These are phyloP conservation scores for Colletes gigas DNA, from an alignment of 1,140 invertebrate species.

Conservation along the genomic window DNA sequence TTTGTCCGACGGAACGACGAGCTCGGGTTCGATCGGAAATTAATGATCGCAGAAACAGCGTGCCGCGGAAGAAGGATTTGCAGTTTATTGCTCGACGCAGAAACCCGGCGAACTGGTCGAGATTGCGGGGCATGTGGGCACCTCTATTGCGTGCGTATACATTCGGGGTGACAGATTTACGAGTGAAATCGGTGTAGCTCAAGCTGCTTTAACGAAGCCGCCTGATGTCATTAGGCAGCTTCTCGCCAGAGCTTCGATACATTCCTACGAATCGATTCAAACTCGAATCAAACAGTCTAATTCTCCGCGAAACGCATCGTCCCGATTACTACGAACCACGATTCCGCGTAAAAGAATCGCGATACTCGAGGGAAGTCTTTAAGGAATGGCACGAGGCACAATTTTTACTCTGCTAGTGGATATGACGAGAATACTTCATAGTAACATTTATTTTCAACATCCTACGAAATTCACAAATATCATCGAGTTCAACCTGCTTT, in stretches of 20 bases:
- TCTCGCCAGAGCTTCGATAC: conserved; percentile 25
- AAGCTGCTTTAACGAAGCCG: conserved; percentile 62
- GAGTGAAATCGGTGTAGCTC: conserved; percentile 65
- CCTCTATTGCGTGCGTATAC: conserved; percentile 55
- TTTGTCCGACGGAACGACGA: background rate
- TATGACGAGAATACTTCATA: too few species aligned
- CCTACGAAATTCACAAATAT: too few species aligned
- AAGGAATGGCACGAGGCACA: background rate
- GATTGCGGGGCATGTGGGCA: conserved; percentile 57
- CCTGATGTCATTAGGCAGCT: conserved; percentile 57
- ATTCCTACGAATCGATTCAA: conserved; percentile 45
- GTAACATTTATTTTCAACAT: too few species aligned
- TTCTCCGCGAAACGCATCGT: conserved; percentile 19
- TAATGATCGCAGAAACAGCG: conserved; percentile 55
- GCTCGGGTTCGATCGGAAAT: conserved; percentile 55
- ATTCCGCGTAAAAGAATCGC: background rate
- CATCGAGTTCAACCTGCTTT: too few species aligned
- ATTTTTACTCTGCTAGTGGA: too few species aligned
- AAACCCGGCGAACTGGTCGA: conserved; percentile 56
- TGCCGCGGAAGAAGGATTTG: conserved; percentile 52
- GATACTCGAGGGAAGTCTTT: background rate
- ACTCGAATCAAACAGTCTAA: conserved; percentile 7
- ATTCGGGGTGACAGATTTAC: conserved; percentile 68
- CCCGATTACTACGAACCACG: conserved; percentile 26
- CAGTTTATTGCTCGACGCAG: conserved; percentile 62